Percentiles rank a stretch among this genome's conserved stretches.
Evolutionary conservation across 2,113 vertebrate species (phyloP).

Genomic region (Zosterops borbonicus): DNA sequence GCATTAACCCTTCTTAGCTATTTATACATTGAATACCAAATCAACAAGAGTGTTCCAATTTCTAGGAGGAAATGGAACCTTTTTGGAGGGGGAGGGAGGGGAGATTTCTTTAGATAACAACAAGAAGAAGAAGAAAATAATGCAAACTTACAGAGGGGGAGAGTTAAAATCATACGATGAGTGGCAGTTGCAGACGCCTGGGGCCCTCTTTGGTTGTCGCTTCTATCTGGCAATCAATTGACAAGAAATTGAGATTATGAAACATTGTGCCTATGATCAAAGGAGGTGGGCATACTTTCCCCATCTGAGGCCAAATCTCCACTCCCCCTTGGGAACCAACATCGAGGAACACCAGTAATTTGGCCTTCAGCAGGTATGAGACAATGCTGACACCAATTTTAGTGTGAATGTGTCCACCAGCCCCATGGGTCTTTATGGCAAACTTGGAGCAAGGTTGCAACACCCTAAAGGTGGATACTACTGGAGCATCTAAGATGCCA

Average conservation of each 20-base stretch:
- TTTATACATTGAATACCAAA: background rate
- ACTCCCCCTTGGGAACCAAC: constrained; percentile 14
- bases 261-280: constrained; percentile 46
- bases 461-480: background rate
- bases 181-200: constrained; percentile 69
- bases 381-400: background rate
- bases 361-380: background rate
- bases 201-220: constrained; percentile 72
- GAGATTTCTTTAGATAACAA: constrained; percentile 42
- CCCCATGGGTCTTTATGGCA: background rate
- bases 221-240: constrained; percentile 77
- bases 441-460: background rate
- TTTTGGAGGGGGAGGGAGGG: background rate
- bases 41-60: background rate
- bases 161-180: constrained; percentile 74
- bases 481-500: background rate
- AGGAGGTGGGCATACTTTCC: constrained; percentile 46
- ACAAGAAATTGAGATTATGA: constrained; percentile 75
- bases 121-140: constrained; percentile 59
- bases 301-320: constrained; percentile 17
- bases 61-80: background rate
- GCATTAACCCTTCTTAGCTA: constrained; percentile 50
- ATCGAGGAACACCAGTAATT: background rate
- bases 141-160: constrained; percentile 72
- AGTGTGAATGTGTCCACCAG: background rate